phyloP scores from a whole-genome alignment of 2,797 vertebrate genomes.

The Gallinago stenura region DNA sequence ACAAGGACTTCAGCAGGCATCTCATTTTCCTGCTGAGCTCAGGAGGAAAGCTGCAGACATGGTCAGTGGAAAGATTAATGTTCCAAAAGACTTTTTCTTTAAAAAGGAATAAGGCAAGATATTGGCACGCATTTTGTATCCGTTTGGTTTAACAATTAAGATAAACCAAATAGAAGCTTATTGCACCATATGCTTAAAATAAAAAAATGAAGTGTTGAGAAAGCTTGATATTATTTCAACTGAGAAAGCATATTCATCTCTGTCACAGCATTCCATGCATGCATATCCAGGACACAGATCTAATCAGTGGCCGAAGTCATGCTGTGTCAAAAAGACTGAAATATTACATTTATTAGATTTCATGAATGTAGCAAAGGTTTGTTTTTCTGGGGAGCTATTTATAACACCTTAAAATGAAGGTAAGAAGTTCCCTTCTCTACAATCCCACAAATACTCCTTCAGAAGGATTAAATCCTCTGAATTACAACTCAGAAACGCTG shows the following conservation, averaged over 20 bases:
- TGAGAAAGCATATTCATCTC: neutral
- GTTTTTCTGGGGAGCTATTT: slow-evolving; percentile 38
- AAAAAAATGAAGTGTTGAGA: neutral
- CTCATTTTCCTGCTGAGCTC: neutral
- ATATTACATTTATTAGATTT: neutral
- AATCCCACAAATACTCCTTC: neutral
- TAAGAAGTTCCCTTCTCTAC: neutral
- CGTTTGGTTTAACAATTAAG: neutral
- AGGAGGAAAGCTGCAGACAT: neutral
- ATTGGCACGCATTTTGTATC: neutral
- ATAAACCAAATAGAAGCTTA: neutral
- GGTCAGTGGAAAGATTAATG: neutral
- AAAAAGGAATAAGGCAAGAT: neutral
- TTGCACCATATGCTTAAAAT: neutral
- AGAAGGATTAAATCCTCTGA: slow-evolving; percentile 28
- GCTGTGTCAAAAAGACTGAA: neutral
- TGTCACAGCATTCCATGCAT: neutral
- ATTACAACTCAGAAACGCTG: neutral
- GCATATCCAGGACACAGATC: neutral
- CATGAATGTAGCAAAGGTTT: neutral
- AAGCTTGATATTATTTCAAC: neutral
- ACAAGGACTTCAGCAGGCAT: neutral
- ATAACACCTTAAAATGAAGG: slow-evolving; percentile 28
- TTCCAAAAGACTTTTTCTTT: neutral
- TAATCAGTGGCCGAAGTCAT: neutral